phyloP scores from a whole-genome alignment of 2,113 vertebrate genomes.

The Capra hircus region DNA sequence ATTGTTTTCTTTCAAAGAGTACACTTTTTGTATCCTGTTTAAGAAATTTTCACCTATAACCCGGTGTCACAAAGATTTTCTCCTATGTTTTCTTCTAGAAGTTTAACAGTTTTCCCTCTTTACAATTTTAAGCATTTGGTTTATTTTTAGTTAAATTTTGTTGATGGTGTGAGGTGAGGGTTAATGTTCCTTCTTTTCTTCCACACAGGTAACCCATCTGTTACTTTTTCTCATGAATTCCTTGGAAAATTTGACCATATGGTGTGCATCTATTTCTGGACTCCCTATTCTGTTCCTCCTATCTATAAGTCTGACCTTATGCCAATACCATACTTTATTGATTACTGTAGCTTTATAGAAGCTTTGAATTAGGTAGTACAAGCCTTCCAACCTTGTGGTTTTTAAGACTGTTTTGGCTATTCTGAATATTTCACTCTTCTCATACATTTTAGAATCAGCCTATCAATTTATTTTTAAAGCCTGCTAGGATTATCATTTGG shows the following conservation, averaged over 20 bases:
- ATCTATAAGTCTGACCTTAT: not conserved
- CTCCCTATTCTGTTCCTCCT: not conserved
- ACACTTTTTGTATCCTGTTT: not conserved
- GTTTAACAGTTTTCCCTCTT: not conserved
- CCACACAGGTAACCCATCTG: not conserved
- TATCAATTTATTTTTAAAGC: not conserved
- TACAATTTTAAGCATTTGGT: not conserved
- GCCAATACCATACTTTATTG: not conserved
- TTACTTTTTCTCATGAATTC: not conserved
- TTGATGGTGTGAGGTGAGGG: not conserved
- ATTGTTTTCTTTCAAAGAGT: not conserved
- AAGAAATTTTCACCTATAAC: not conserved
- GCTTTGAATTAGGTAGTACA: not conserved
- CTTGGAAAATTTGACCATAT: not conserved
- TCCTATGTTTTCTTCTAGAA: not conserved
- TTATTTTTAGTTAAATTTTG: not conserved
- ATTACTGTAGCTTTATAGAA: not conserved
- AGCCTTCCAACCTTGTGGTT: not conserved
- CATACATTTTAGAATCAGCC: not conserved
- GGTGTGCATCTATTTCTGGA: not conserved
- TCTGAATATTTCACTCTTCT: not conserved
- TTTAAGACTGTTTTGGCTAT: not conserved
- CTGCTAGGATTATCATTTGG: not conserved
- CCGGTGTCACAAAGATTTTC: not conserved
- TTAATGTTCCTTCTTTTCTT: not conserved